These are phyloP conservation scores for Catharus ustulatus DNA, from an alignment of 2,797 vertebrate species.

Conservation along the genomic window DNA sequence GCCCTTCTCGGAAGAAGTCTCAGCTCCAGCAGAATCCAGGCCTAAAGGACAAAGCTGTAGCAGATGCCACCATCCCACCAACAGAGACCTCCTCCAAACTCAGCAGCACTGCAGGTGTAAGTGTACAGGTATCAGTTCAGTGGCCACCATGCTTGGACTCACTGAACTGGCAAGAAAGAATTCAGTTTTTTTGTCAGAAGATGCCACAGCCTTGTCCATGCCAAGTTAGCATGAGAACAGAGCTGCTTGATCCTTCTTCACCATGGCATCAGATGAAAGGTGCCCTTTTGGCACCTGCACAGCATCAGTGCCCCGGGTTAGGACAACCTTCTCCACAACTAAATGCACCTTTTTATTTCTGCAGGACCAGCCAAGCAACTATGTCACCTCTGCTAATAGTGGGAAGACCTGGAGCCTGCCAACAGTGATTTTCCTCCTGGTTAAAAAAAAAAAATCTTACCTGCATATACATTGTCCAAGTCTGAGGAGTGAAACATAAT, in stretches of 20 bases:
- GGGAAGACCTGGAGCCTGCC: neutral
- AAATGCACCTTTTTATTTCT: neutral
- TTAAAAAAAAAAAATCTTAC: neutral
- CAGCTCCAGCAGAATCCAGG: neutral
- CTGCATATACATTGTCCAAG: neutral
- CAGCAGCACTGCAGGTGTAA: neutral
- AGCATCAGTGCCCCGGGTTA: neutral
- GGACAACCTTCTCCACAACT: neutral
- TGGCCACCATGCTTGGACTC: fast-evolving
- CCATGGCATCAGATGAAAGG: neutral
- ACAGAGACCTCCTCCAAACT: neutral
- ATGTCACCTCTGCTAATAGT: neutral
- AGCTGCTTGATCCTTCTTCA: neutral
- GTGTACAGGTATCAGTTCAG: neutral
- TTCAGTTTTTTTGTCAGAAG: neutral
- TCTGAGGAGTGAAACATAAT: neutral
- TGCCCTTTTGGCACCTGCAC: neutral
- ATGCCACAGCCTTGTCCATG: neutral
- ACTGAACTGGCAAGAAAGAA: neutral
- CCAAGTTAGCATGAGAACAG: neutral
- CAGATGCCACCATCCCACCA: neutral
- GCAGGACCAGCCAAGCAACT: neutral
- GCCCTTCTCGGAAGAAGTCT: neutral
- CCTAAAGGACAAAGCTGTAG: neutral
- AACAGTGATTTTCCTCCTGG: neutral